Conservation (phyloP, 2,888 invertebrate species). For the Sarcophaga carnaria region DNA sequence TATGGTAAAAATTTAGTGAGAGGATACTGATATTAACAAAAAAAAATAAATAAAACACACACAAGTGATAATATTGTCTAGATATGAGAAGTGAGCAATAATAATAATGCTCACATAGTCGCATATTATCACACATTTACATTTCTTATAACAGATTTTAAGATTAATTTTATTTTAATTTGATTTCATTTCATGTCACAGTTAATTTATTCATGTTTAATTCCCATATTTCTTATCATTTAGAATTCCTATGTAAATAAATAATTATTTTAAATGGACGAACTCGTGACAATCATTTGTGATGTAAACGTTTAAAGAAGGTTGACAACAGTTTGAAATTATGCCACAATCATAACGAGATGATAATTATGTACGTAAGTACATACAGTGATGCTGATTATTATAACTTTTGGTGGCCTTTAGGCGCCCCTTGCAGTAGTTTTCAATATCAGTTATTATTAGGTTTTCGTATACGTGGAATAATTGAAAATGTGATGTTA, state of each 20-base stretch:
- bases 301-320: constrained; percentile 8
- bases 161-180: constrained; percentile 21
- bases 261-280: constrained; percentile 42
- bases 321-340: constrained; percentile 13
- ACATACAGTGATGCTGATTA: too few relatives aligned
- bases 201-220: constrained; percentile 42
- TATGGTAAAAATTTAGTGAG: background rate
- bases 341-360: background rate
- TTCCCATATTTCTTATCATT: background rate
- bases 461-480: background rate
- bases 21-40: background rate
- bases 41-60: background rate
- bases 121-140: background rate
- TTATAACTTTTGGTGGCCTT: too few relatives aligned
- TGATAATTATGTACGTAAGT: background rate
- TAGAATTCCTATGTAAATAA: background rate
- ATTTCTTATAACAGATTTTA: background rate
- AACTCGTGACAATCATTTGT: constrained; percentile 22
- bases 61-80: constrained; percentile 5
- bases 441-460: background rate
- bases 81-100: background rate
- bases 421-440: background rate
- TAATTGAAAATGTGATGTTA: background rate
- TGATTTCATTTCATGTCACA: constrained; percentile 36
- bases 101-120: background rate